phyloP scores from a whole-genome alignment of 2,797 vertebrate genomes.

The Danio tinwini region DNA sequence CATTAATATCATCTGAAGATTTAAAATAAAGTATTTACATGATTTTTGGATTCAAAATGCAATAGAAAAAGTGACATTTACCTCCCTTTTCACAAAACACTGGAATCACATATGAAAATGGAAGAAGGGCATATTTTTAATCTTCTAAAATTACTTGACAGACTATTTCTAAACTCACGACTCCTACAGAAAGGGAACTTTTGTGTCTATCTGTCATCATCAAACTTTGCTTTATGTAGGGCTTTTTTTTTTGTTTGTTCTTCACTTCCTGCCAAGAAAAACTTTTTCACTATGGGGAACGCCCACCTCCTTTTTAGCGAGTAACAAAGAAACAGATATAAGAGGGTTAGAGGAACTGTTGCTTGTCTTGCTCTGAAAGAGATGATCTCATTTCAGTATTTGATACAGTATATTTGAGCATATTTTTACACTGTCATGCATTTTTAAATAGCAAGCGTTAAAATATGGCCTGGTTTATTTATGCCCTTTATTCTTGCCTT shows the following conservation, averaged over 20 bases:
- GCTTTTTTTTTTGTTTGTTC: constrained; percentile 52
- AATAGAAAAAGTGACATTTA: neutral
- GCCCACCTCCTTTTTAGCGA: constrained; percentile 35
- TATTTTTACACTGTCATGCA: neutral
- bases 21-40: neutral
- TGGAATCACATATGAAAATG: neutral
- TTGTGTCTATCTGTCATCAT: constrained; percentile 49
- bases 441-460: neutral
- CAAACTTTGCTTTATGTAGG: constrained; percentile 46
- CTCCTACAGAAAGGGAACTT: constrained; percentile 56
- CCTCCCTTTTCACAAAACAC: neutral
- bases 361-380: constrained; percentile 1
- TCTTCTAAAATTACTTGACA: constrained; percentile 28
- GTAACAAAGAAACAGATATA: constrained; percentile 40
- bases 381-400: constrained; percentile 10
- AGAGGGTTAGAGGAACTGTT: constrained; percentile 17
- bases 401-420: neutral
- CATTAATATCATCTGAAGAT: too few relatives aligned
- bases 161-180: constrained; percentile 39
- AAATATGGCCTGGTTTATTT: neutral
- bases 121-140: constrained; percentile 27
- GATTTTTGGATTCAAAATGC: neutral
- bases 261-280: constrained; percentile 63
- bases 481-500: neutral
- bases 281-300: constrained; percentile 47